A percentile compares a stretch with the other conserved stretches of the same genome.
Evolutionary conservation across 2,113 vertebrate genomes (phyloP).

Genomic region (Kryptolebias marmoratus): DNA sequence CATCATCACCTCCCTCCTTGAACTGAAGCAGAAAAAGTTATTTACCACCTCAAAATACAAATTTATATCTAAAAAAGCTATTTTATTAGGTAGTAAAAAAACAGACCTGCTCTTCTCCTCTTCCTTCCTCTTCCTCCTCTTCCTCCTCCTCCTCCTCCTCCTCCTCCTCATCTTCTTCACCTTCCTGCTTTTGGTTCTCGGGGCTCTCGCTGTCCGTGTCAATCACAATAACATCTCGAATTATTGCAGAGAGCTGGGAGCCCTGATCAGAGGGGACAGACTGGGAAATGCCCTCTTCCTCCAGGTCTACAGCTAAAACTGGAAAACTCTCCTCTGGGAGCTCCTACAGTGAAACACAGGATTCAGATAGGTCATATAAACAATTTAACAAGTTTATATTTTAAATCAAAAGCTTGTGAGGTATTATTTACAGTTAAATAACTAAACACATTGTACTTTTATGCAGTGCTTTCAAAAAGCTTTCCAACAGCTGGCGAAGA

Average conservation of each 20-base stretch:
- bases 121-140: constrained; percentile 36
- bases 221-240: constrained; percentile 90
- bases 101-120: constrained; percentile 74
- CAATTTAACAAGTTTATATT: not conserved
- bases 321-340: constrained; percentile 84
- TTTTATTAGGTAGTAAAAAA: not conserved
- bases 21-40: constrained; percentile 31
- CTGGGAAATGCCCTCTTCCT: constrained; percentile 82
- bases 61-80: not conserved
- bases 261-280: constrained; percentile 86
- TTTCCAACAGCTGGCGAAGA: too few relatives aligned
- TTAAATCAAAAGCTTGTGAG: not conserved
- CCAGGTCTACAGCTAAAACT: constrained; percentile 77
- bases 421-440: too few relatives aligned
- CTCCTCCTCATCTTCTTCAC: constrained; percentile 77
- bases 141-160: constrained; percentile 81
- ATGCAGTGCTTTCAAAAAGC: too few relatives aligned
- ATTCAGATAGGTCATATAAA: not conserved
- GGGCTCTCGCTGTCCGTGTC: constrained; percentile 92
- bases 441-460: too few relatives aligned
- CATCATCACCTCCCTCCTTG: constrained; percentile 86
- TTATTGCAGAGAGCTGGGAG: constrained; percentile 79
- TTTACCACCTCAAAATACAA: not conserved
- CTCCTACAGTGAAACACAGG: constrained; percentile 72
- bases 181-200: constrained; percentile 82